Conservation (phyloP, 2,113 vertebrate genomes). For the Spea multiplicata region DNA sequence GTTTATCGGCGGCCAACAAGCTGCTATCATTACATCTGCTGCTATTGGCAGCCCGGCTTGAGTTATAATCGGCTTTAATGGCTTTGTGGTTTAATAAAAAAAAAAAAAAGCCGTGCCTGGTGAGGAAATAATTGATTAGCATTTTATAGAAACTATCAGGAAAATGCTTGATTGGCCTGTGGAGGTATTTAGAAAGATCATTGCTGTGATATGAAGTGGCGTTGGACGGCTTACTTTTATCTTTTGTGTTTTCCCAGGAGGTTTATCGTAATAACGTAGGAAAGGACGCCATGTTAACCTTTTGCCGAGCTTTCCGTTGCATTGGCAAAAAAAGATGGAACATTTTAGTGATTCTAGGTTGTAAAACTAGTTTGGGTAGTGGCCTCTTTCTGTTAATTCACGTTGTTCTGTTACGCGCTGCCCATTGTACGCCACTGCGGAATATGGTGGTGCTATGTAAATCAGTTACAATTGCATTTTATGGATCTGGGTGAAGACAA, state of each 20-base stretch:
- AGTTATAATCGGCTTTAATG: constrained; percentile 43
- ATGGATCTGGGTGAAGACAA: no score
- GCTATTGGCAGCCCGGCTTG: constrained; percentile 32
- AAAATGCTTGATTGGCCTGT: constrained; percentile 46
- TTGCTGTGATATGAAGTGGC: constrained; percentile 35
- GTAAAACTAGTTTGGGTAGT: no score
- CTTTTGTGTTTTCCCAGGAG: constrained; percentile 22
- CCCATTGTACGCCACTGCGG: no score
- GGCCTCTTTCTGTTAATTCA: no score
- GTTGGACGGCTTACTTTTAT: constrained; percentile 27
- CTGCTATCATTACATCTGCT: constrained; percentile 29
- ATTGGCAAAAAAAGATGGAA: no score
- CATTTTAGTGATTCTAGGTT: no score
- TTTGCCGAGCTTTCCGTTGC: no score
- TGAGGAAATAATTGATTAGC: constrained; percentile 48
- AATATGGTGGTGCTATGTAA: no score
- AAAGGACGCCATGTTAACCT: no score
- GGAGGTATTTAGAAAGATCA: constrained; percentile 43
- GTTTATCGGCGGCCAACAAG: constrained; percentile 28
- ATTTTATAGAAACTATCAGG: constrained; percentile 47
- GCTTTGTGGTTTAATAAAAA: constrained; percentile 46
- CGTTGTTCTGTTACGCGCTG: no score
- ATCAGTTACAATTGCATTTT: no score
- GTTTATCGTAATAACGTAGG: not conserved
- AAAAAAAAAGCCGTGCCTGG: constrained; percentile 31